These are phyloP conservation scores for Xiphophorus birchmanni DNA, from an alignment of 2,797 vertebrate species.

Conservation along the genomic window DNA sequence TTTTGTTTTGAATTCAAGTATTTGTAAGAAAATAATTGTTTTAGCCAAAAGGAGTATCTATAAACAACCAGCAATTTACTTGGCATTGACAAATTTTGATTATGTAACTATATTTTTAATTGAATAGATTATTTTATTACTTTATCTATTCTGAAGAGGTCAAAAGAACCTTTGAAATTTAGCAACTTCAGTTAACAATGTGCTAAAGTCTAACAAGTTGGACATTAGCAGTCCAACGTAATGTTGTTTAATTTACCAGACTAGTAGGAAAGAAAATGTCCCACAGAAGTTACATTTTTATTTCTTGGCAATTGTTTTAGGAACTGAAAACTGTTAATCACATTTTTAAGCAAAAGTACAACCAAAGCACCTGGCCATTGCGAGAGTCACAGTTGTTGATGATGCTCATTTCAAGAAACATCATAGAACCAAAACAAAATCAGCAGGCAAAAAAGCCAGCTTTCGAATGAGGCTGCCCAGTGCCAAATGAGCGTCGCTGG, in stretches of 20 bases:
- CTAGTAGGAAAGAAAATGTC: not conserved
- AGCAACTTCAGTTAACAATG: not conserved
- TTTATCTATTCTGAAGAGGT: not conserved
- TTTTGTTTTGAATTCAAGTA: not conserved
- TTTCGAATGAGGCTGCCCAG: conserved; percentile 57
- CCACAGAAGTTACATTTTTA: not conserved
- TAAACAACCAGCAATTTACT: no score
- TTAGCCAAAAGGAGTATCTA: not conserved
- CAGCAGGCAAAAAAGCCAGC: conserved; percentile 51
- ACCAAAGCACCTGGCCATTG: conserved; percentile 35
- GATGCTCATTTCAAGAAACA: conserved; percentile 60
- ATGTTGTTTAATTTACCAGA: not conserved
- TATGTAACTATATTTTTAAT: not conserved
- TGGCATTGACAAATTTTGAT: not conserved
- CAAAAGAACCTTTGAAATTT: not conserved
- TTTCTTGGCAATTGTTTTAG: not conserved
- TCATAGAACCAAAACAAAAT: conserved; percentile 68
- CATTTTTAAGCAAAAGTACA: conserved; percentile 38
- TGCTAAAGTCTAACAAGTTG: no score
- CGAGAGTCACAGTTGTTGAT: conserved; percentile 55
- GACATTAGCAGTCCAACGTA: no score
- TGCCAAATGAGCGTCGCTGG: conserved; percentile 54
- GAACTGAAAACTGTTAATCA: not conserved
- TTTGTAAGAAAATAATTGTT: not conserved
- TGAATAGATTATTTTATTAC: not conserved